Percentiles rank a stretch among this genome's conserved stretches.
phyloP scores from a whole-genome alignment of 2,113 vertebrate species.

The Panthera leo region DNA sequence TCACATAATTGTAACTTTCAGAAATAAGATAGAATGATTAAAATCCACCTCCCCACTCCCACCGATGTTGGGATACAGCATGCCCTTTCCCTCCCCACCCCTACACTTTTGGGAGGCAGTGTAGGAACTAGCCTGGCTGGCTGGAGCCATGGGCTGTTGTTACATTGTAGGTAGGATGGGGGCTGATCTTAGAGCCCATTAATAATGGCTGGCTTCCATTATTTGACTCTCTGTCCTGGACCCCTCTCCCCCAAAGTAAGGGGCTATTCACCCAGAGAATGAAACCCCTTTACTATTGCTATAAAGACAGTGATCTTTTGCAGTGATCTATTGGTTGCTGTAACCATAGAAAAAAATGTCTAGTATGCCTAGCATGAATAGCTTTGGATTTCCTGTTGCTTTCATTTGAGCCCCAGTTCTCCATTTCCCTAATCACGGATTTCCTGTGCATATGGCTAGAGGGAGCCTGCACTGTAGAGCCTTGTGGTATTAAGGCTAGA shows the following conservation, averaged over 20 bases:
- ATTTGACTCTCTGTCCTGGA: background rate
- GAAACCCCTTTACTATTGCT: background rate
- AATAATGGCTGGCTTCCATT: background rate
- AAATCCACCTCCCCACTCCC: rapidly evolving
- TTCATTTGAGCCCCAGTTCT: background rate
- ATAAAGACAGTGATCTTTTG: background rate
- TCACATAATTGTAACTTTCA: background rate
- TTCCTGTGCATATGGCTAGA: background rate
- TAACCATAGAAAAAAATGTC: background rate
- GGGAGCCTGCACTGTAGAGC: background rate
- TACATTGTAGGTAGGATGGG: background rate
- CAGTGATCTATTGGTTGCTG: background rate
- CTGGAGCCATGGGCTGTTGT: background rate
- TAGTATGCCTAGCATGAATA: background rate
- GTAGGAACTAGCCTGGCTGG: background rate
- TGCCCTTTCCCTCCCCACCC: background rate
- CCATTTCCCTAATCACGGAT: background rate
- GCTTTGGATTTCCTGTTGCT: background rate
- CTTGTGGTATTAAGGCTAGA: background rate
- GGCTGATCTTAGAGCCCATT: background rate
- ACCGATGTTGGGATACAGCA: background rate
- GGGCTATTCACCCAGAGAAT: background rate
- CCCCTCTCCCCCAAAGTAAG: background rate
- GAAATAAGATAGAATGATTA: background rate
- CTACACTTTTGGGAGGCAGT: background rate